Percentiles rank a stretch among this genome's conserved stretches.
These are phyloP conservation scores for Struthidea cinerea DNA, from an alignment of 2,113 vertebrate genomes.

Conservation along the genomic window DNA sequence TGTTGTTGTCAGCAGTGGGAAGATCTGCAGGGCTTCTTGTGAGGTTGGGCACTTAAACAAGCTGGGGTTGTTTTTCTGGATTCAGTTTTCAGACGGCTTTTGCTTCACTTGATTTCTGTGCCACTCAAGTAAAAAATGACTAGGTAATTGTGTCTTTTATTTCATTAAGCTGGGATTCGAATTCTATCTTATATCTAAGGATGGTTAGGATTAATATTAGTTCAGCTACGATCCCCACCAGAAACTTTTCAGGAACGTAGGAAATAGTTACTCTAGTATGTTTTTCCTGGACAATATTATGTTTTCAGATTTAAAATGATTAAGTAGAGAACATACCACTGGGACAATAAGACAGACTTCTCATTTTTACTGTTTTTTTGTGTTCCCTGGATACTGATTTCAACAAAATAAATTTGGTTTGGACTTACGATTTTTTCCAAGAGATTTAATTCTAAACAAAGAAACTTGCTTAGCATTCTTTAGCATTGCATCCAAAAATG, in stretches of 20 bases:
- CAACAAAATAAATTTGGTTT: neutral
- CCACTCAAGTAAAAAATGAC: neutral
- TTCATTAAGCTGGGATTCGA: neutral
- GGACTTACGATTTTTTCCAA: neutral
- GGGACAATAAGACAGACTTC: neutral
- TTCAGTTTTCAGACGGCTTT: neutral
- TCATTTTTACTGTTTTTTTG: neutral
- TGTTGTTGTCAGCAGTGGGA: rapidly evolving
- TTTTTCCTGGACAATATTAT: neutral
- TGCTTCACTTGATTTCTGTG: neutral
- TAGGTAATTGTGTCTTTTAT: neutral
- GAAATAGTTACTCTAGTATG: neutral
- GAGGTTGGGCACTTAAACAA: neutral
- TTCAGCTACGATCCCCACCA: neutral
- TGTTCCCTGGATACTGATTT: neutral
- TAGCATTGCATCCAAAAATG: neutral
- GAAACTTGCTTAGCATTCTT: neutral
- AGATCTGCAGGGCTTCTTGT: neutral
- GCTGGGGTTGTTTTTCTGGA: neutral
- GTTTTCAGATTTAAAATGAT: neutral
- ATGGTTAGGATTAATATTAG: neutral
- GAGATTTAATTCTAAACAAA: neutral
- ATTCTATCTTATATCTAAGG: neutral
- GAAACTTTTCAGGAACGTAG: neutral
- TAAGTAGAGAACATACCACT: neutral